Percentiles rank a stretch among this genome's conserved stretches.
Evolutionary conservation across 2,113 vertebrate genomes (phyloP).

Genomic region (Oreochromis tanganicae): DNA sequence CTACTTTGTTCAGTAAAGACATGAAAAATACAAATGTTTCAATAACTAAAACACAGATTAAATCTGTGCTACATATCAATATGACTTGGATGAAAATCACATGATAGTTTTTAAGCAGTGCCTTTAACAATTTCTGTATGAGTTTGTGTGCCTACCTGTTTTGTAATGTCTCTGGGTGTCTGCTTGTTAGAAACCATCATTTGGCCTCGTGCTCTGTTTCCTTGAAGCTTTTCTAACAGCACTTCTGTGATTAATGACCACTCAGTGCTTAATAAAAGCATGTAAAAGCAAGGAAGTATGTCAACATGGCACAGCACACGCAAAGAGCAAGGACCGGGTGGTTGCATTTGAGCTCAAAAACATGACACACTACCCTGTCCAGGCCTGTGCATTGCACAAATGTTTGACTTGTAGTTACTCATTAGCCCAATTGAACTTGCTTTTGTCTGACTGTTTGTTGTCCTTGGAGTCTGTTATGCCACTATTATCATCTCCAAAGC

Average conservation of each 20-base stretch:
- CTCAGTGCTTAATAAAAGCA: constrained; percentile 60
- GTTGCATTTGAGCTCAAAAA: background rate
- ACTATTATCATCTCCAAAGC: constrained; percentile 37
- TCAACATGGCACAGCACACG: constrained; percentile 46
- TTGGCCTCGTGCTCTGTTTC: constrained; percentile 10
- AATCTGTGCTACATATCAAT: background rate
- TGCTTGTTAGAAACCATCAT: constrained; percentile 5
- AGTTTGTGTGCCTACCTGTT: background rate
- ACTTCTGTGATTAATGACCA: constrained; percentile 65
- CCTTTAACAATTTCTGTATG: background rate
- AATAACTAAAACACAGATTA: no score
- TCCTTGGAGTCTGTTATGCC: constrained; percentile 46
- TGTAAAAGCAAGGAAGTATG: constrained; percentile 48
- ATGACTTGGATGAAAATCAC: background rate
- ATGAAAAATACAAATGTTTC: background rate
- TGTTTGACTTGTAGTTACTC: constrained; percentile 63
- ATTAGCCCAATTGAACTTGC: constrained; percentile 49
- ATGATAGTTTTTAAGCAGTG: background rate
- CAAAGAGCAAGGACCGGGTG: background rate
- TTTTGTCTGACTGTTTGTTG: constrained; percentile 46
- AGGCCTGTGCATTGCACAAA: constrained; percentile 20
- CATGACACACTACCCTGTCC: background rate
- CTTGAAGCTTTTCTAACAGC: background rate
- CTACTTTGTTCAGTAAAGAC: background rate
- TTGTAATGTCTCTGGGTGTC: background rate